Conservation (phyloP, 2,797 vertebrate species). For the Bryconaethiops microstoma region DNA sequence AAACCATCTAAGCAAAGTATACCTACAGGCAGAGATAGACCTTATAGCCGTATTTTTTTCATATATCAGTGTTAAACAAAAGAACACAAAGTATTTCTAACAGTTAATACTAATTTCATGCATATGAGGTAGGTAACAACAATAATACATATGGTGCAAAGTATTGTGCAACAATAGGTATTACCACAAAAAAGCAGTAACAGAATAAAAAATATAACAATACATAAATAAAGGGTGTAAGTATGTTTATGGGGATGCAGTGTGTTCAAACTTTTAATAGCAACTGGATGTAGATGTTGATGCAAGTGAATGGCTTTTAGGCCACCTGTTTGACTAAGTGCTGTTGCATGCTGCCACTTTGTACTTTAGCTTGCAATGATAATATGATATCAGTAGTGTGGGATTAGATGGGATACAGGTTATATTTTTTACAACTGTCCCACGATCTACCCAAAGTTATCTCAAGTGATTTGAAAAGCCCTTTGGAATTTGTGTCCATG, state of each 20-base stretch:
- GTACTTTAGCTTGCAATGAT: background rate
- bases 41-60: background rate
- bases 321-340: background rate
- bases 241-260: too few species aligned
- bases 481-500: background rate
- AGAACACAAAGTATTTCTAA: too few species aligned
- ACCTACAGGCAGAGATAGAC: background rate
- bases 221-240: too few species aligned
- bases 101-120: too few species aligned
- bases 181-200: too few species aligned
- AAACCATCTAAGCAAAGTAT: too few species aligned
- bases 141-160: too few species aligned
- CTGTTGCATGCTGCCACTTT: background rate
- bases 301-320: background rate
- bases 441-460: background rate
- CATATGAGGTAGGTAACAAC: too few species aligned
- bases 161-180: too few species aligned
- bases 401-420: background rate
- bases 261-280: too few species aligned
- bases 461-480: background rate
- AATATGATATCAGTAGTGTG: background rate
- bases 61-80: background rate
- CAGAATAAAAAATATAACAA: too few species aligned
- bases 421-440: background rate
- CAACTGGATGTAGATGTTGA: background rate